These are phyloP conservation scores for Chelidonichthys spinosus DNA, from an alignment of 2,797 vertebrate genomes.

Conservation along the genomic window DNA sequence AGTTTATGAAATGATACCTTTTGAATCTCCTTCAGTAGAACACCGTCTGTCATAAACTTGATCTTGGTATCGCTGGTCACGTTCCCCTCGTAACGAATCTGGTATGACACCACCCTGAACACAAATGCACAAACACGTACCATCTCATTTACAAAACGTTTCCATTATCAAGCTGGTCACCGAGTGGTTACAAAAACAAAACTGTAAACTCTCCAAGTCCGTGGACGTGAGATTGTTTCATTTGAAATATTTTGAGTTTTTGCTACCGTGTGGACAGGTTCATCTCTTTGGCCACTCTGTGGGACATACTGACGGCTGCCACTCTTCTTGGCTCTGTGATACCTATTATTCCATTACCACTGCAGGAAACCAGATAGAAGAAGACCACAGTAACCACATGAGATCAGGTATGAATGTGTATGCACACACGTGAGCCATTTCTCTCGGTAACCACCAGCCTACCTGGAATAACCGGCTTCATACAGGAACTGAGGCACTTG, in stretches of 20 bases:
- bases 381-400: neutral
- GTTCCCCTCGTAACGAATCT: constrained; percentile 97
- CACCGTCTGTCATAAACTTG: constrained; percentile 99
- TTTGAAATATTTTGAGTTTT: neutral
- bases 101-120: constrained; percentile 94
- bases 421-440: neutral
- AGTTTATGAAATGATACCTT: constrained; percentile 81
- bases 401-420: neutral
- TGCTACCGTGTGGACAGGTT: constrained; percentile 91
- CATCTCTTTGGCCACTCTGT: constrained; percentile 95
- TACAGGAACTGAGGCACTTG: constrained; percentile 99
- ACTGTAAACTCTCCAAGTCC: neutral
- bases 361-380: constrained; percentile 53
- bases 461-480: constrained; percentile 96
- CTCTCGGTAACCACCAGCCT: neutral
- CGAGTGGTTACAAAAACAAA: neutral
- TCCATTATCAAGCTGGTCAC: neutral
- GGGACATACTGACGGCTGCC: constrained; percentile 95
- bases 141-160: neutral
- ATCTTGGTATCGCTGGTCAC: constrained; percentile 92
- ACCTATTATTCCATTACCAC: constrained; percentile 85
- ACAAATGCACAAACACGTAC: constrained; percentile 12
- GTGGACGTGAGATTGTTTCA: neutral
- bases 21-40: constrained; percentile 96
- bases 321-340: constrained; percentile 96